Evolutionary conservation across 2,888 invertebrate species (phyloP).

Genomic region (Octonoba sinensis): DNA sequence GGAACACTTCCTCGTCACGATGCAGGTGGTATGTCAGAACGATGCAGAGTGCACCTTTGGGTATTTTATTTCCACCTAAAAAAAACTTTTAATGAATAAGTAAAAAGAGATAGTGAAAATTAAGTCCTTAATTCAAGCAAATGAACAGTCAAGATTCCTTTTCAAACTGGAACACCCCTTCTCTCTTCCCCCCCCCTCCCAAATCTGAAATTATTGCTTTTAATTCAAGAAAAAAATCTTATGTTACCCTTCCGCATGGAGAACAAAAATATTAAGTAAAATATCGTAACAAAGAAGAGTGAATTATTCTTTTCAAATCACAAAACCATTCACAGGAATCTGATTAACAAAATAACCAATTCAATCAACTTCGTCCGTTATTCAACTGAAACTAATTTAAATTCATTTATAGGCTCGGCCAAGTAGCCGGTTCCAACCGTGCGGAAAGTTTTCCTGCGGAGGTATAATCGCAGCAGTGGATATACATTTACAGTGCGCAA

Average conservation of each 20-base stretch:
- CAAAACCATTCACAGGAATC: too few species aligned
- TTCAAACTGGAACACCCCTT: too few species aligned
- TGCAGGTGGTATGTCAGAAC: conserved; percentile 9
- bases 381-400: too few species aligned
- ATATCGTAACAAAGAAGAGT: too few species aligned
- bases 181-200: neutral
- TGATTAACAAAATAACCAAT: too few species aligned
- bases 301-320: too few species aligned
- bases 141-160: neutral
- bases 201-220: neutral
- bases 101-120: neutral
- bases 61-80: conserved; percentile 15
- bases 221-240: neutral
- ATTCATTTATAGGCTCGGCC: too few species aligned
- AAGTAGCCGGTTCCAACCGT: neutral
- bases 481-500: neutral
- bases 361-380: too few species aligned
- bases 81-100: neutral
- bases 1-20: conserved; percentile 17
- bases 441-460: neutral
- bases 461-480: neutral
- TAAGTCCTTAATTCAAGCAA: neutral
- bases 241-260: too few species aligned
- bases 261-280: too few species aligned
- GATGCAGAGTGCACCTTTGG: conserved; percentile 6